Base-by-base conservation (phyloP, 1,140 invertebrate genomes). In the Penaeus japonicus region DNA sequence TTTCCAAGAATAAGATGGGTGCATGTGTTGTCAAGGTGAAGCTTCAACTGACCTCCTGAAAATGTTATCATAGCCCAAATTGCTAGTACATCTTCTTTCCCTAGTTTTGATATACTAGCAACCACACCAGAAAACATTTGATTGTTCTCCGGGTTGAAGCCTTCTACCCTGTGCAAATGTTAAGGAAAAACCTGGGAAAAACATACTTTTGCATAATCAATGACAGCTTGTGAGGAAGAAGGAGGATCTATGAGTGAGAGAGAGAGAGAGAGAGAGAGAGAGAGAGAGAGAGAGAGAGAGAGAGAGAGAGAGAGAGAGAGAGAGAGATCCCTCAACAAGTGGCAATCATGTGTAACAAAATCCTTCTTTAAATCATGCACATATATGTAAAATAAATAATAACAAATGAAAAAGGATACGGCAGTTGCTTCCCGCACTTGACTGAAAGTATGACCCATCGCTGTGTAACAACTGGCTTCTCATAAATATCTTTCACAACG, bases 401-500 rank as follows among this genome's bases (percentile, higher is more conserved):
- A 39, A 47, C 10, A 35, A 22, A 73, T n/a, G 20, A 83, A 35
- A 92, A 94, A 95, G 94, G 95, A 95, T 96, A 96, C 95, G 95
- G 95, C 84, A 96, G 92, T 87, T 95, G 92, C 91, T 94, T 94
- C 80, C 94, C 94, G 91, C 95, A 95, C 91, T 94, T 94, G 18
- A 94, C 93, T 83, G 96, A 97, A 86, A 95, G 94, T 32, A 95
- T 91, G 86, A 98, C 95, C 97, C 97, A 98, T 91, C 95, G 95
- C 92, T 96, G 95, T 62, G 95, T 95, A 62, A 98, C 96, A 89
- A 96, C 96, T 83, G 97, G 96, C 73, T 97, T 95, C 92, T 98
- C 97, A 93, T 97, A 98, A 1, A 98, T 93, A 91, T 98, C 97
- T 92, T 96, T 96, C 17, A 97, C 97, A 93, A 97, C 97, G 86